Evolutionary conservation across 2,113 vertebrate genomes (phyloP).

Genomic region (Rhabdomys dilectus): DNA sequence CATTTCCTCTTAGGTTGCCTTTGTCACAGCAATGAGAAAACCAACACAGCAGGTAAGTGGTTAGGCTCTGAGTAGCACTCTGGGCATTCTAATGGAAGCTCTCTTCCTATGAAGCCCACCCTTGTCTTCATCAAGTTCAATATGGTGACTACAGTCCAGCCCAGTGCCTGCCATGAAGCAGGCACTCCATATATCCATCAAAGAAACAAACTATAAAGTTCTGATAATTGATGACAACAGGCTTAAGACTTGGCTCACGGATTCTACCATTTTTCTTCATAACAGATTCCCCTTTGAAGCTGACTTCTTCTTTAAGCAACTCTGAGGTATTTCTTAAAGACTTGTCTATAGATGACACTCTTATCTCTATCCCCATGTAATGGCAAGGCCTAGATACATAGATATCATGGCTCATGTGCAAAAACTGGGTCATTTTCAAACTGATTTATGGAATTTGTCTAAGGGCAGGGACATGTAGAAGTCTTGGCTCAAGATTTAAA

Average conservation of each 20-base stretch:
- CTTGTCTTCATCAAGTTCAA: not conserved
- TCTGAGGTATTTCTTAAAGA: slow-evolving; percentile 28
- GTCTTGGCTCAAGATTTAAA: slow-evolving; percentile 64
- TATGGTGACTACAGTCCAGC: not conserved
- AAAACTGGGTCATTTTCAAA: slow-evolving; percentile 68
- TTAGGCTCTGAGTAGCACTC: not conserved
- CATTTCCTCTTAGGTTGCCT: not conserved
- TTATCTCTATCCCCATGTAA: slow-evolving; percentile 26
- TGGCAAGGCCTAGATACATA: slow-evolving; percentile 24
- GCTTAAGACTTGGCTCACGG: not conserved
- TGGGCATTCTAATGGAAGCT: slow-evolving; percentile 22
- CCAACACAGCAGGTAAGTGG: not conserved
- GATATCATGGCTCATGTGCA: not conserved
- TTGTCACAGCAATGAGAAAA: not conserved
- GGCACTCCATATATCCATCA: not conserved
- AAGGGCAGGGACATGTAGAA: slow-evolving; percentile 38
- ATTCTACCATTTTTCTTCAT: not conserved
- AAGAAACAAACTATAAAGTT: not conserved
- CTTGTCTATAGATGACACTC: slow-evolving; percentile 35
- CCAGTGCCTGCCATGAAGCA: not conserved
- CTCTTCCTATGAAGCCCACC: not conserved
- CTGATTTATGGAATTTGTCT: slow-evolving; percentile 59
- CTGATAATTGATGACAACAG: not conserved
- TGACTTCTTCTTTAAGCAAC: not conserved
- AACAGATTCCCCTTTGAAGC: not conserved